Conservation (phyloP, 2,888 invertebrate genomes). For the Eucera pruinosa region DNA sequence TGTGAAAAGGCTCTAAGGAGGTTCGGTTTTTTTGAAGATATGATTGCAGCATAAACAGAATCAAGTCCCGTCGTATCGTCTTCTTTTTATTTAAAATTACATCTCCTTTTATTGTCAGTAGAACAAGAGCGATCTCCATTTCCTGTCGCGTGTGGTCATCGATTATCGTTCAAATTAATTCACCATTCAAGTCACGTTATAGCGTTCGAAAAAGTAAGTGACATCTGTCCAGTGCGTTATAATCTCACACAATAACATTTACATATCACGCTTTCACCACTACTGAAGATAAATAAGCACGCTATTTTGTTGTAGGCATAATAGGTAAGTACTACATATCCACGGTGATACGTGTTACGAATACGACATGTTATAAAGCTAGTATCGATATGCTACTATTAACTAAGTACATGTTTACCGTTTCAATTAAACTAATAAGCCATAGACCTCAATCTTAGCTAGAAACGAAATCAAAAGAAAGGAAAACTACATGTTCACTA, state of each 20-base stretch:
- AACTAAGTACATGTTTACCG: too few relatives aligned
- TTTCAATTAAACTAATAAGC: conserved; percentile 1
- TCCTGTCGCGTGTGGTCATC: background rate
- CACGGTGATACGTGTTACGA: background rate
- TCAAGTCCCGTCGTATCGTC: too few relatives aligned
- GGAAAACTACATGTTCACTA: too few relatives aligned
- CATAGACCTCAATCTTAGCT: background rate
- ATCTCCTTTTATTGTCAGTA: too few relatives aligned
- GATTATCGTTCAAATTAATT: background rate
- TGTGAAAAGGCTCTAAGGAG: too few relatives aligned
- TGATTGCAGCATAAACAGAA: too few relatives aligned
- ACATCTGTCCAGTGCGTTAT: conserved; percentile 1
- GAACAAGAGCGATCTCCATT: too few relatives aligned
- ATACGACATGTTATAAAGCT: background rate
- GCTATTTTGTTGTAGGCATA: background rate
- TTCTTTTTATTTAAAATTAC: too few relatives aligned
- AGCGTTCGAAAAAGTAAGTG: conserved; percentile 8
- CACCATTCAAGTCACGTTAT: conserved; percentile 5
- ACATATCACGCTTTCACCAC: conserved; percentile 19
- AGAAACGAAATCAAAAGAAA: too few relatives aligned
- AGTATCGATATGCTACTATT: background rate
- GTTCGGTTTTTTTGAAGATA: too few relatives aligned
- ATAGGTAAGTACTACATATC: too few relatives aligned
- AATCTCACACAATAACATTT: conserved; percentile 18
- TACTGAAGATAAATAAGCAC: background rate